Conservation (phyloP, 1,140 invertebrate species). For the Drosophila kohkoa region DNA sequence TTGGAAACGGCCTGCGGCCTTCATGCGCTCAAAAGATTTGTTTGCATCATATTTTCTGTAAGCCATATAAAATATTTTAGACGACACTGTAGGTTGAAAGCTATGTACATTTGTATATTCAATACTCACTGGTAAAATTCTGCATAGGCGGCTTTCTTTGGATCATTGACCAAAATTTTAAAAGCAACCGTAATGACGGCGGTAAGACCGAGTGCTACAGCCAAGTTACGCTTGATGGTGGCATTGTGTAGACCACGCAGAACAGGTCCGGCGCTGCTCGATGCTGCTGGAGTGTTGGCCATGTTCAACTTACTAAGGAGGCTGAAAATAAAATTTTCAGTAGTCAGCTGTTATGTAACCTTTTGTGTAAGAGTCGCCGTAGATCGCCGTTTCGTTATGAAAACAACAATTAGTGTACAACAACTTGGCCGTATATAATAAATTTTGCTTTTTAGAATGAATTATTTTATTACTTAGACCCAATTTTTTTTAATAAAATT, state of each 20-base stretch:
- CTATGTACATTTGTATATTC: neutral
- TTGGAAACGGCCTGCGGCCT: constrained; percentile 85
- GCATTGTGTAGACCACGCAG: constrained; percentile 82
- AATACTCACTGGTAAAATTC: constrained; percentile 86
- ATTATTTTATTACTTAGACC: neutral
- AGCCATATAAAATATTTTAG: constrained; percentile 19
- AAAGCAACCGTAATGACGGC: constrained; percentile 69
- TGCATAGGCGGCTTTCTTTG: constrained; percentile 86
- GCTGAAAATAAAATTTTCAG: constrained; percentile 45
- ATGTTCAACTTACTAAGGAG: constrained; percentile 43
- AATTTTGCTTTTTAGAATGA: neutral
- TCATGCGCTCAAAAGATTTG: constrained; percentile 86
- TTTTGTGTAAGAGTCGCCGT: neutral
- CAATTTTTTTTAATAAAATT: neutral
- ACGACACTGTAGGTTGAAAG: neutral
- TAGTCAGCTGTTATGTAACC: constrained; percentile 69
- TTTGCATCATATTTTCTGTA: constrained; percentile 86
- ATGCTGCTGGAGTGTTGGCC: constrained; percentile 76
- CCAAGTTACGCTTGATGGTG: constrained; percentile 84
- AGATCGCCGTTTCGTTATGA: neutral
- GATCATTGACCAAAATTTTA: constrained; percentile 82
- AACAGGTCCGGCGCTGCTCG: constrained; percentile 72
- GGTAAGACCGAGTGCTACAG: constrained; percentile 72
- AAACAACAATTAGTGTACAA: neutral
- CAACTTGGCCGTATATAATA: neutral